A percentile compares a stretch with the other conserved stretches of the same genome.
phyloP scores from a whole-genome alignment of 2,888 invertebrate species.

The Dendrolimus houi region DNA sequence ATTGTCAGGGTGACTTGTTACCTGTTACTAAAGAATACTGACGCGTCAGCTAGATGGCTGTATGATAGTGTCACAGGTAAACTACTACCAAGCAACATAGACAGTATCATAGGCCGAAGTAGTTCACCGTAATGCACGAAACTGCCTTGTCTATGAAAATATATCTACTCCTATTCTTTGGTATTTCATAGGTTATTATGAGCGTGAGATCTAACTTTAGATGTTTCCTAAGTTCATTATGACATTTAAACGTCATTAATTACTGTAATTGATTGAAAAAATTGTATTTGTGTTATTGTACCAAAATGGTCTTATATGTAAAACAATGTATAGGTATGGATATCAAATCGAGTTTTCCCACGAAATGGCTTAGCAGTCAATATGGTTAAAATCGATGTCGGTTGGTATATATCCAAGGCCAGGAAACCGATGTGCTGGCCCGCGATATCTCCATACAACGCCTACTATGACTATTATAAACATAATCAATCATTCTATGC shows the following conservation, averaged over 20 bases:
- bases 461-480: neutral
- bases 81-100: neutral
- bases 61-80: neutral
- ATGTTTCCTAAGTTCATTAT: too few relatives aligned
- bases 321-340: too few relatives aligned
- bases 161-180: too few relatives aligned
- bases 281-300: too few relatives aligned
- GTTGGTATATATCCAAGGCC: neutral
- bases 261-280: too few relatives aligned
- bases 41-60: neutral
- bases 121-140: neutral
- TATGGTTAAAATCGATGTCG: neutral
- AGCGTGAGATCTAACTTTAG: too few relatives aligned
- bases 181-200: too few relatives aligned
- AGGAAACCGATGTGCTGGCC: neutral
- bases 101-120: neutral
- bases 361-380: neutral
- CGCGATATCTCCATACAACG: slow-evolving; percentile 5
- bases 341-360: too few relatives aligned
- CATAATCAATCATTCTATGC: too few relatives aligned
- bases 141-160: too few relatives aligned
- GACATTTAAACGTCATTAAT: too few relatives aligned
- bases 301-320: too few relatives aligned
- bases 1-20: slow-evolving; percentile 1
- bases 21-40: neutral